These are phyloP conservation scores for Heliconius cydno DNA, from an alignment of 2,888 invertebrate species.

Conservation along the genomic window DNA sequence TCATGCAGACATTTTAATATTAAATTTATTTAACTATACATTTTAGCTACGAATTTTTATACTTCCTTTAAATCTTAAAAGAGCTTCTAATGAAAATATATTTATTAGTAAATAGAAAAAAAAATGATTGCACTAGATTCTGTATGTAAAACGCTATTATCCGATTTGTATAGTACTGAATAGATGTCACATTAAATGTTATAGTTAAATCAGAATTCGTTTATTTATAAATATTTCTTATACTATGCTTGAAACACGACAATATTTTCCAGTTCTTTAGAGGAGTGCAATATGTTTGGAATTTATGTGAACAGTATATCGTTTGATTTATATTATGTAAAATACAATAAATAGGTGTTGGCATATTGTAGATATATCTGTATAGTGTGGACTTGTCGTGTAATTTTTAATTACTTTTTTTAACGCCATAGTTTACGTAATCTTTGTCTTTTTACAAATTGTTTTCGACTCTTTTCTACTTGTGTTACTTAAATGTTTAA, in stretches of 20 bases:
- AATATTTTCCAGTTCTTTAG: conserved; percentile 40
- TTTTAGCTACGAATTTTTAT: conserved; percentile 24
- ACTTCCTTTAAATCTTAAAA: conserved; percentile 22
- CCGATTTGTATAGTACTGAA: conserved; percentile 16
- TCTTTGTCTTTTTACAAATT: conserved; percentile 17
- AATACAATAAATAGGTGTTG: conserved; percentile 60
- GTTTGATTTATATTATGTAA: conserved; percentile 48
- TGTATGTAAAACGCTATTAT: conserved; percentile 15
- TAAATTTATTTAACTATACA: conserved; percentile 14
- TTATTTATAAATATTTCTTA: conserved; percentile 25
- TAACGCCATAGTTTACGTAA: conserved; percentile 5
- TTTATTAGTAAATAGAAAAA: conserved; percentile 18
- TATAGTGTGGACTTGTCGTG: conserved; percentile 60
- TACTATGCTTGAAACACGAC: conserved; percentile 41
- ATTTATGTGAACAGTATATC: conserved; percentile 37
- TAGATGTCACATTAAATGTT: conserved; percentile 23
- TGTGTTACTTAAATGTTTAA: conserved; percentile 25
- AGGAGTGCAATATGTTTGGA: conserved; percentile 40
- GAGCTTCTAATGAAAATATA: conserved; percentile 24
- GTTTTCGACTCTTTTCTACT: conserved; percentile 3
- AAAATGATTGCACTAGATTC: background rate
- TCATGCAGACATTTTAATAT: conserved; percentile 13
- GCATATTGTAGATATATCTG: conserved; percentile 72
- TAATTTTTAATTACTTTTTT: conserved; percentile 36
- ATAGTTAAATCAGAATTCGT: conserved; percentile 23